Conservation (phyloP, 1,140 invertebrate species). For the Plectus sambesii region DNA sequence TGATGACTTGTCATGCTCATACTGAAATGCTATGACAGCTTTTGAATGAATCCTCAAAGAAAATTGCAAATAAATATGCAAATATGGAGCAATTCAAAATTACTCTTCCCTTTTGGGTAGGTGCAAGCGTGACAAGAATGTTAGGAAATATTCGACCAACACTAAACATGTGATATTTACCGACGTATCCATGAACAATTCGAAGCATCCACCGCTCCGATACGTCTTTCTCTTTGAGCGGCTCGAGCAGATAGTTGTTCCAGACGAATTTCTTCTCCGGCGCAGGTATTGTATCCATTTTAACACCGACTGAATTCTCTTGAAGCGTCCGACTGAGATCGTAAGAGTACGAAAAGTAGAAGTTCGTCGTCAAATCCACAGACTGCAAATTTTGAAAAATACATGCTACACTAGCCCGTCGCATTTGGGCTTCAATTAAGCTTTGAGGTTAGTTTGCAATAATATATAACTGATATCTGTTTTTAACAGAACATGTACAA, state of each 20-base stretch:
- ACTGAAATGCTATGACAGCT: no score
- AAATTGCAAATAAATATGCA: no score
- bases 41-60: no score
- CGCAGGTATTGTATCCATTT: slow-evolving; percentile 15
- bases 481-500: no score
- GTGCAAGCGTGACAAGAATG: no score
- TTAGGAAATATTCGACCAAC: no score
- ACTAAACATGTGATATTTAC: slow-evolving; percentile 23
- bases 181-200: slow-evolving; percentile 41
- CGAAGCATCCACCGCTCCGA: slow-evolving; percentile 35
- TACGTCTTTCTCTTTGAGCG: slow-evolving; percentile 28
- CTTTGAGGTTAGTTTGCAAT: no score
- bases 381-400: slow-evolving; percentile 25
- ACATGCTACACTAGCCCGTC: neutral
- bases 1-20: no score
- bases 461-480: no score
- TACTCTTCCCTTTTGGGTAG: no score
- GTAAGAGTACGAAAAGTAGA: slow-evolving; percentile 46
- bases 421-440: no score
- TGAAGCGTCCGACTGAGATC: slow-evolving; percentile 41
- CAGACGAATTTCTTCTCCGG: slow-evolving; percentile 41
- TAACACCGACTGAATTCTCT: slow-evolving; percentile 31
- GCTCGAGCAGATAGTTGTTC: slow-evolving; percentile 42
- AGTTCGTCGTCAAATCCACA: slow-evolving; percentile 43
- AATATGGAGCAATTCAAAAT: slow-evolving; percentile 16